Evolutionary conservation across 2,888 invertebrate genomes (phyloP).

Genomic region (Venusia cambrica): DNA sequence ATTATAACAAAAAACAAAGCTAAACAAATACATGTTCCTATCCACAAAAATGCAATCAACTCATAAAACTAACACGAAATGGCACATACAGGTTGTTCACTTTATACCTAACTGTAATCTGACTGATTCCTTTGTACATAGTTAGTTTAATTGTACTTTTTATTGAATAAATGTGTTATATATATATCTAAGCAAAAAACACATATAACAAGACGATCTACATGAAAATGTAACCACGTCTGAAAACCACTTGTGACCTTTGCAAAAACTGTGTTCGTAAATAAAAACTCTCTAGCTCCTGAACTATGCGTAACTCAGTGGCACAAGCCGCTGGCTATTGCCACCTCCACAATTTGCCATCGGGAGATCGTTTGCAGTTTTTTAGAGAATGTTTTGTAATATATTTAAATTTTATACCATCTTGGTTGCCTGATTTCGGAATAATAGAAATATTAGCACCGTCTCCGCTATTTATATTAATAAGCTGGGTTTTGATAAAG

Average conservation of each 20-base stretch:
- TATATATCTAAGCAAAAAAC: too few relatives aligned
- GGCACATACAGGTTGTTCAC: too few relatives aligned
- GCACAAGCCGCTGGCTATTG: slow-evolving; percentile 27
- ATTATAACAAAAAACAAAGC: too few relatives aligned
- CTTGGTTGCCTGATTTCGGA: slow-evolving; percentile 5
- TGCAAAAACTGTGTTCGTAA: not conserved
- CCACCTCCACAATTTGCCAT: slow-evolving; percentile 27
- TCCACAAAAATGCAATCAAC: too few relatives aligned
- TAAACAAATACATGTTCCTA: too few relatives aligned
- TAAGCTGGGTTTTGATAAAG: not conserved
- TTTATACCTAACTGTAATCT: too few relatives aligned
- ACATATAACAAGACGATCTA: too few relatives aligned
- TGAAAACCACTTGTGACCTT: too few relatives aligned
- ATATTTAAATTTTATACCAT: slow-evolving; percentile 12
- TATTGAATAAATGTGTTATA: too few relatives aligned
- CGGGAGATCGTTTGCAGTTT: slow-evolving; percentile 17
- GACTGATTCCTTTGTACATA: too few relatives aligned
- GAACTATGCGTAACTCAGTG: slow-evolving; percentile 27
- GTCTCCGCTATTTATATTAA: not conserved
- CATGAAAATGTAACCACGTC: too few relatives aligned
- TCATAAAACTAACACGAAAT: too few relatives aligned
- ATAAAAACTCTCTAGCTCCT: slow-evolving; percentile 12
- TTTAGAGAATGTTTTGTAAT: slow-evolving; percentile 12
- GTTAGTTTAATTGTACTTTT: not conserved
- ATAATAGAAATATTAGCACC: slow-evolving; percentile 6